Conservation (phyloP, 2,888 invertebrate species). For the Plebejus anna region DNA sequence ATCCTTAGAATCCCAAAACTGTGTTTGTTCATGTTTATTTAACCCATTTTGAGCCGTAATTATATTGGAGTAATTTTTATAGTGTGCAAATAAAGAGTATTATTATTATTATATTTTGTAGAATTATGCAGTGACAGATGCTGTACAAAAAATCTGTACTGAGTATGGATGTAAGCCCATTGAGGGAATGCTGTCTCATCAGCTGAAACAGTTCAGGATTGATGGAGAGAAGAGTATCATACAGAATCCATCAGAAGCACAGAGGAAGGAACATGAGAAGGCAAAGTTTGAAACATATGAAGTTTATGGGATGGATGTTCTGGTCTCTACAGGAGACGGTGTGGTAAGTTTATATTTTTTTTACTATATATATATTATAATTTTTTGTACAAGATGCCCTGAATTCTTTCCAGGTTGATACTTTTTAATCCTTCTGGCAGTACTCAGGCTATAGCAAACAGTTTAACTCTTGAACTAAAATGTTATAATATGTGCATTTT, state of each 20-base stretch:
- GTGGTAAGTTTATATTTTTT: conserved; percentile 77
- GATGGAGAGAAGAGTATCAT: conserved; percentile 94
- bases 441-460: conserved; percentile 43
- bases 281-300: conserved; percentile 97
- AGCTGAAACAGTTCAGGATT: conserved; percentile 96
- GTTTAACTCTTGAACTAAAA: conserved; percentile 50
- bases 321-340: conserved; percentile 97
- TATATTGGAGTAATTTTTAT: too few species aligned
- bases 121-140: conserved; percentile 95
- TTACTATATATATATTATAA: neutral
- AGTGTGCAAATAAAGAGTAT: too few species aligned
- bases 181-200: conserved; percentile 97
- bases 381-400: conserved; percentile 36
- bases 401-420: conserved; percentile 45
- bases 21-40: too few species aligned
- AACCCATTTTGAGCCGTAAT: too few species aligned
- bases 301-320: conserved; percentile 99
- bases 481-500: conserved; percentile 44
- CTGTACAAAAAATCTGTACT: conserved; percentile 95
- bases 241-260: conserved; percentile 97
- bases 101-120: conserved; percentile 51
- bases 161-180: conserved; percentile 98
- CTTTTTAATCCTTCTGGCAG: conserved; percentile 38
- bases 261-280: conserved; percentile 98
- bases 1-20: too few species aligned